These are phyloP conservation scores for Menidia beryllina DNA, from an alignment of 2,113 vertebrate species.

Conservation along the genomic window DNA sequence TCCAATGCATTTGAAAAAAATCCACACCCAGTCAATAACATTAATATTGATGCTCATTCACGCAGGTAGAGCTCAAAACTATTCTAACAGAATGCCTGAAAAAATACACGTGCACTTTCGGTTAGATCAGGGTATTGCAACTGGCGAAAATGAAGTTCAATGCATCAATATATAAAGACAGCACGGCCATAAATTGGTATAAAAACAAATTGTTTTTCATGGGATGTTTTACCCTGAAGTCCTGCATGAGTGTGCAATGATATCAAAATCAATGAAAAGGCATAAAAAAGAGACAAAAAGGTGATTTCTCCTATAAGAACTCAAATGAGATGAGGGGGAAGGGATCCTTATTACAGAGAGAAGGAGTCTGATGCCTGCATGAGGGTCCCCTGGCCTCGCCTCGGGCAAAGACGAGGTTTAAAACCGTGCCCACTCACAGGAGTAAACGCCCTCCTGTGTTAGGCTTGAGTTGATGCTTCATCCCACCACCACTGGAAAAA, in stretches of 20 bases:
- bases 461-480: constrained; percentile 39
- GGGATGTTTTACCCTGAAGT: constrained; percentile 44
- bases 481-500: constrained; percentile 13
- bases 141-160: constrained; percentile 35
- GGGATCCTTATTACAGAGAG: constrained; percentile 8
- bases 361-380: constrained; percentile 31
- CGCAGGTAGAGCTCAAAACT: not conserved
- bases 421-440: constrained; percentile 47
- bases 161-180: constrained; percentile 8
- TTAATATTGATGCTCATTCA: constrained; percentile 3
- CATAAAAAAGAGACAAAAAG: not conserved
- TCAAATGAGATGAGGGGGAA: constrained; percentile 24
- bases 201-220: constrained; percentile 40
- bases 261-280: constrained; percentile 19
- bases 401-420: constrained; percentile 59
- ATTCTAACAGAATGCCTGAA: constrained; percentile 8
- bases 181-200: constrained; percentile 21
- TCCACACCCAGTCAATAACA: not conserved
- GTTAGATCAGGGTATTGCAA: constrained; percentile 10
- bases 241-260: constrained; percentile 12
- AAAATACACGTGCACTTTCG: not conserved
- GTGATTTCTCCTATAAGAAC: constrained; percentile 35
- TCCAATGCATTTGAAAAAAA: constrained; percentile 23
- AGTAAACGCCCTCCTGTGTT: constrained; percentile 49
- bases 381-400: constrained; percentile 60